Base-by-base conservation (phyloP, 2,888 invertebrate genomes). In the Neoitamus cyanurus region DNA sequence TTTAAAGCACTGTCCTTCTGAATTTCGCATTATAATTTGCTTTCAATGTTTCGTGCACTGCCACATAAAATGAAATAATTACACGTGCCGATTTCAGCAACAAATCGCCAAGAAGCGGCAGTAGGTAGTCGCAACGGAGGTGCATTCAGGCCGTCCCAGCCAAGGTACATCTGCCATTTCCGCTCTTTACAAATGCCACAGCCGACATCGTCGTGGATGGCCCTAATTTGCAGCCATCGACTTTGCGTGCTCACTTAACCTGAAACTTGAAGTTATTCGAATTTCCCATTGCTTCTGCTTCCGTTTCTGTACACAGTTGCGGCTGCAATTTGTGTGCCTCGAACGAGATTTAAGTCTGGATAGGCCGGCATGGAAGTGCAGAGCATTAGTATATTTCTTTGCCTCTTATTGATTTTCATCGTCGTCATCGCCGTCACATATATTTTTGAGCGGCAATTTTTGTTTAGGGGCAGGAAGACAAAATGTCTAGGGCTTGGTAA, bases 231-330 rank as follows among this genome's bases (percentile, higher is more conserved):
- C 70, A 30, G 31, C 37, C 36, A 73, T 73, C 34, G 73, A 73
- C 73, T 36, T 73, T 73, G 36, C 73, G 73, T 73, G 73, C 73
- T 70, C 70, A 70, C 70, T 31, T 70, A 70, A 70, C 70, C 70
- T 70, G 70, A 70, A 73, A 73, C 37, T 73, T 34, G 73, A 36
- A 73, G 58, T 73, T 73, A 73, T 73, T 73, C 73, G 31, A 73
- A 73, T 73, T 73, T 36, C 11, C 36, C 36, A 73, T 36, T 73
- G 36, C 36, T 73, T 73, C 36, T 36, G 73, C 73, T 34, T 73
- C 73, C 13, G 73, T 73, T 73, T 5, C 25, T 70, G 15, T 70
- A 9, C 20, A 36, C 73, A 73, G 73, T 73, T 73, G 37, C 73
- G 73, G 73, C 20, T 73, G 37, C 34, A 73, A 36, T 73, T 73